Evolutionary conservation across 1,140 invertebrate genomes (phyloP), one percentile per base, ranked within the genome.

Genomic region (Cotesia chilonis): DNA sequence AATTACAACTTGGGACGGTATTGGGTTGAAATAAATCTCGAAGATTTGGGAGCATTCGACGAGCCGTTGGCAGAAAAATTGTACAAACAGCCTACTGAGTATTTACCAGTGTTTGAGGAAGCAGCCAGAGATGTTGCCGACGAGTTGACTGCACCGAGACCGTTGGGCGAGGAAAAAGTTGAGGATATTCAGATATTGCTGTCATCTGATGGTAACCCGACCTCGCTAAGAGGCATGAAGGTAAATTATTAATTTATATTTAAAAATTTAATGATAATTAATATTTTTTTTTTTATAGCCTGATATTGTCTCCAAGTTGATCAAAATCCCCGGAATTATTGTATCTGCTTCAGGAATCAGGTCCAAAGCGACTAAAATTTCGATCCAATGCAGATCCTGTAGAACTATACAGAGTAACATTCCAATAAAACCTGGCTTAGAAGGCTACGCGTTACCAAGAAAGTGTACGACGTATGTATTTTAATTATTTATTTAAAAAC

Each of bases 121-220:
- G 98, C 98, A 70, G 96, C 96, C 0, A 97, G 93, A 85, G 97
- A 99, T 87, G 94, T 99, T 59, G 98, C 95, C 1, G 97, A 99
- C 92, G 98, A 99, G 88, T 88, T 99, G 2, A 99, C 97, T 36
- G 89, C 92, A 17, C 97, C 97, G 0, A 88, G 97, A 73, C 95
- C 95, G 4, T 92, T 94, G 80, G 95, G 93, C 4, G 95, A 98
- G 80, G 95, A 98, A 80, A 91, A 94, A 78, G 90, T 99, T 36
- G 91, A 98, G 82, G 95, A 98, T 83, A 95, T 99, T 82, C 98
- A 99, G 89, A 92, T 99, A 14, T 90, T 97, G 76, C 83, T 99
- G 0, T 91, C 89, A 7, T 97, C 96, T 2, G 93, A 94, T 86
- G 92, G 94, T 2, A 91, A 96, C 89, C 90, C 96, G 14, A 89